Evolutionary conservation across 2,888 invertebrate species (phyloP), one percentile per base, ranked within the genome.

Genomic region (Leptopilina drosophilae): DNA sequence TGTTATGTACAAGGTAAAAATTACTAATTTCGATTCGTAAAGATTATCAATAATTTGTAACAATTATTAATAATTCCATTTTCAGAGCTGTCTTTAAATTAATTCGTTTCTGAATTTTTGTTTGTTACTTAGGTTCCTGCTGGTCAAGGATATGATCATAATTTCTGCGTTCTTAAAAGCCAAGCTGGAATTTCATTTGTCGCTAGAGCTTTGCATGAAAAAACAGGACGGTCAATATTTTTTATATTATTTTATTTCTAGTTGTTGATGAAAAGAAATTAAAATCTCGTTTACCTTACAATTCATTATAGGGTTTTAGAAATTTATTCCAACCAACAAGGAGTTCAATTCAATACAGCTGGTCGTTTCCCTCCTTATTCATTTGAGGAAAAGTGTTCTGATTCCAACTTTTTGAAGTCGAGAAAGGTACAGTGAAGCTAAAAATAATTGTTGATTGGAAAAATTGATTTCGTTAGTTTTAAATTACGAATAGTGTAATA

Each of bases 291-390:
- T n/a, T 26, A 66, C 26, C 26, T 26, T 53, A 26, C 12, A 20
- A 59, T 59, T 59, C 9, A 11, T n/a, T 0, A 53, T 66, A 90
- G 97, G 78, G 94, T 94, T 78, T 88, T 98, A 75, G 96, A 97
- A 91, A 93, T 98, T 1, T 95, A 95, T 87, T 96, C 97, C 82
- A 95, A 97, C 89, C 97, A 97, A 90, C 97, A 97, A 0, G 98
- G 97, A 2, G 93, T 98, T 81, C 98, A 98, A 90, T 95, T 98
- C 88, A 98, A 98, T 90, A 97, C 97, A 0, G 92, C 87, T 8
- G 87, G 88, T 1, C 85, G 84, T 66, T 78, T 90, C 56, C 85
- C 86, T 53, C 84, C 86, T 5, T 42, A 77, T 7, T 46, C 64
- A 6, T 65, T 14, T 65, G 26, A 14, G 14, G 65, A 65, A 40